Conservation (phyloP, 2,113 vertebrate genomes). For the Nibea coibor region DNA sequence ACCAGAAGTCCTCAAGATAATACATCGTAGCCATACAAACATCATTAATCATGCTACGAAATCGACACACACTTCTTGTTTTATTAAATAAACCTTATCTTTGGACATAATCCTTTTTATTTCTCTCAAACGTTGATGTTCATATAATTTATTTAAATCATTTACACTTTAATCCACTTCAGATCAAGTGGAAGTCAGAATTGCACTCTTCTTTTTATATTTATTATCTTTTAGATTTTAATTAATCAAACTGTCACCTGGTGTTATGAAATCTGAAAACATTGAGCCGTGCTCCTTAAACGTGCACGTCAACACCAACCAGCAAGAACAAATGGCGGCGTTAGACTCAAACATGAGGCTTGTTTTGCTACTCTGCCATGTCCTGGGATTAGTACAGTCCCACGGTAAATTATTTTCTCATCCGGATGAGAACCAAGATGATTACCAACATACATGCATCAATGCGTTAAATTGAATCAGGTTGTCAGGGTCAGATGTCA, state of each 20-base stretch:
- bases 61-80: neutral
- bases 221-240: neutral
- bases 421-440: neutral
- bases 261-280: neutral
- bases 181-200: no score
- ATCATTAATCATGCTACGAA: neutral
- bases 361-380: neutral
- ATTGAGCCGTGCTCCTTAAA: neutral
- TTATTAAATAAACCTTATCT: neutral
- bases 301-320: neutral
- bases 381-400: constrained; percentile 8
- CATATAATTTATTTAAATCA: neutral
- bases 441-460: neutral
- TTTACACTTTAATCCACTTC: no score
- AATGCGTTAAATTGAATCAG: neutral
- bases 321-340: neutral
- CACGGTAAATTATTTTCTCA: constrained; percentile 14
- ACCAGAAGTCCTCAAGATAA: neutral
- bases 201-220: neutral
- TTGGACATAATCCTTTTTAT: neutral
- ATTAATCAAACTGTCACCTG: neutral
- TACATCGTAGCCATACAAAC: neutral
- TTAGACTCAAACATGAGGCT: neutral
- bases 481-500: neutral
- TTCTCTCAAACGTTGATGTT: neutral